Evolutionary conservation across 2,113 vertebrate species (phyloP), one percentile per base, ranked within the genome.

Genomic region (Apteryx owenii): DNA sequence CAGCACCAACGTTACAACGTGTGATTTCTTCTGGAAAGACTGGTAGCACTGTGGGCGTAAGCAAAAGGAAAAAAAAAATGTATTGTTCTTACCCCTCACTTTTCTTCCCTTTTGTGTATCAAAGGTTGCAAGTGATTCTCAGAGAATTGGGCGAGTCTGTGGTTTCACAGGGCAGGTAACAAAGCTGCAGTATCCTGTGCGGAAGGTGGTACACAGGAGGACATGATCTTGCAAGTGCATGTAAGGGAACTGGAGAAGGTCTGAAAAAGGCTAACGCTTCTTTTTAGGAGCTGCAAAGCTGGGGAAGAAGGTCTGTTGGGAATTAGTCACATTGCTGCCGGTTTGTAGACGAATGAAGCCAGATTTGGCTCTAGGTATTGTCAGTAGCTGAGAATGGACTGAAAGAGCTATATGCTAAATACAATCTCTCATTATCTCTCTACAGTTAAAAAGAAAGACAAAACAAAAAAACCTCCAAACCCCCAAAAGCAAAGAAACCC

Each of bases 151-250:
- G 38, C 12, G 14, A 23, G 28, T 31, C 54, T 51, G 42, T n/a
- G 12, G 21, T 72, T 33, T 66, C 28, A 42, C 9, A 8, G 33
- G 42, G 68, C 23, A 48, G 44, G 60, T 31, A 73, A 22, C 21
- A 40, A 53, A 42, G 38, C 12, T 2, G 29, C 62, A 29, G 0
- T 36, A 22, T 20, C 84, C 5, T 42, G 26, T 18, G 36, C 29
- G 48, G 53, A 38, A 38, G 61, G 7, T 19, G 17, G 8, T 65
- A 48, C 17, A 16, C 14, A 19, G 69, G 38, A 69, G 33, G 42
- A 38, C 0, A 0, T 51, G 31, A 16, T 40, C 56, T 81, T 89
- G 51, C 9, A 54, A 36, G 7, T 12, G 56, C 17, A 1, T 13
- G 2, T 7, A 48, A 56, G 21, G 56, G 38, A 38, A 19, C 10